A percentile compares a stretch with the other conserved stretches of the same genome.
Evolutionary conservation across 2,113 vertebrate genomes (phyloP).

Genomic region (Mohoua ochrocephala): DNA sequence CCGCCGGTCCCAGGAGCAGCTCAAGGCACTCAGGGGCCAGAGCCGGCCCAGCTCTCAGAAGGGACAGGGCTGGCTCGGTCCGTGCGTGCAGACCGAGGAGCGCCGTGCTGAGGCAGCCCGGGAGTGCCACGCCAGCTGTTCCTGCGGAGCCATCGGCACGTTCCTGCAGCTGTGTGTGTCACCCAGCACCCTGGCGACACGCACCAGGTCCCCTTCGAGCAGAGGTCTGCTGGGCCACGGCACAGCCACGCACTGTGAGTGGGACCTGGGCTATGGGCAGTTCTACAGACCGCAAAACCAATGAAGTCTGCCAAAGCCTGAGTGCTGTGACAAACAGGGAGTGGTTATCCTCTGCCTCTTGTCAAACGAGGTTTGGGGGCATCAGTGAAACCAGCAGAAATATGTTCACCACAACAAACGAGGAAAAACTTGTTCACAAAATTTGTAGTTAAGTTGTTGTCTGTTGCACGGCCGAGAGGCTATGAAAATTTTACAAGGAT

Average conservation of each 20-base stretch:
- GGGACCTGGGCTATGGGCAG: not conserved
- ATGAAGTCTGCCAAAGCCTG: not conserved
- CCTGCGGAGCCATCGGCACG: not conserved
- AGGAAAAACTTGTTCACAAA: not conserved
- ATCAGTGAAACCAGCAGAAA: not conserved
- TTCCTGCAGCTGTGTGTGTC: not conserved
- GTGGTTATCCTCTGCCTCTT: not conserved
- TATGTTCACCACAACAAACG: not conserved
- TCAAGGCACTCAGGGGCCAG: accelerated
- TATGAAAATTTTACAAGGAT: not conserved
- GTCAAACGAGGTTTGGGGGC: not conserved
- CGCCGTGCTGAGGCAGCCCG: not conserved
- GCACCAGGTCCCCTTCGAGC: accelerated
- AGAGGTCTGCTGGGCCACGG: accelerated
- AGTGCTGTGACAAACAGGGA: not conserved
- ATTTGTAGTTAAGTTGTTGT: not conserved
- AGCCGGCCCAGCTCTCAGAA: accelerated
- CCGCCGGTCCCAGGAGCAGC: not conserved
- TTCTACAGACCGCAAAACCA: not conserved
- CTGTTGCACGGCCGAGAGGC: not conserved
- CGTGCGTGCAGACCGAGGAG: accelerated
- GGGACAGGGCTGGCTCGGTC: not conserved
- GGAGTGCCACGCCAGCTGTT: not conserved
- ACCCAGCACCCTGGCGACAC: not conserved
- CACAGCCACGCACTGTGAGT: accelerated